Base-by-base conservation (phyloP, 2,888 invertebrate genomes). In the Microdon myrmicae region DNA sequence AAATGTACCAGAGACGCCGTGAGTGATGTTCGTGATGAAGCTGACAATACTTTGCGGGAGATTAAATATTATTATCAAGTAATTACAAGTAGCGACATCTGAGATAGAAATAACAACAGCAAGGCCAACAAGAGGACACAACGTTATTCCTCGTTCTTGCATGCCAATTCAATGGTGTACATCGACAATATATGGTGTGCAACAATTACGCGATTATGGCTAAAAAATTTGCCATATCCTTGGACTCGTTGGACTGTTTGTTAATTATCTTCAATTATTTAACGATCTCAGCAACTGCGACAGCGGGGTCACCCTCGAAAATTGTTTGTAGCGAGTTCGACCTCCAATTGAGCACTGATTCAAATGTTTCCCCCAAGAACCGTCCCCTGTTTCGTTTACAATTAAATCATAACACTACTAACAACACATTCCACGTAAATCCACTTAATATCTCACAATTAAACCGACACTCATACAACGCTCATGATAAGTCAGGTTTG, bases 111-210 rank as follows among this genome's bases (percentile, higher is more conserved):
- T 25, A 10, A 37, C 25, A 9, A 39, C 19, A 4, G 9, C 39
- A 4, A 16, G 28, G 7, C 14, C 9, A 9, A 16, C n/a, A 10
- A 10, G n/a, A 9, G 23, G 16, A 28, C 19, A 13, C 9, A 41
- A 29, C 20, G 25, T 20, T 31, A 34, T 38, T 39, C 16, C 29
- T 49, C 41, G 49, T 26, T 26, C n/a, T n/a, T n/a, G n/a, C n/a
- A n/a, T n/a, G n/a, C n/a, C n/a, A 51, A 45, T 56, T 56, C 56
- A 51, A 64, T 64, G 61, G 41, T 56, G 61, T 56, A 28, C 51
- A 26, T 45, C 35, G 49, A 29, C 35, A 45, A 9, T 48, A 48
- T 38, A 49, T 13, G 9, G 45, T 51, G 35, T 44, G 39, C 47
- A 45, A 45, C 39, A 56, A 44, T 56, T 25, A 45, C 38, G 45